Evolutionary conservation across 1,140 invertebrate species (phyloP).

Genomic region (Polypedilum pembai): DNA sequence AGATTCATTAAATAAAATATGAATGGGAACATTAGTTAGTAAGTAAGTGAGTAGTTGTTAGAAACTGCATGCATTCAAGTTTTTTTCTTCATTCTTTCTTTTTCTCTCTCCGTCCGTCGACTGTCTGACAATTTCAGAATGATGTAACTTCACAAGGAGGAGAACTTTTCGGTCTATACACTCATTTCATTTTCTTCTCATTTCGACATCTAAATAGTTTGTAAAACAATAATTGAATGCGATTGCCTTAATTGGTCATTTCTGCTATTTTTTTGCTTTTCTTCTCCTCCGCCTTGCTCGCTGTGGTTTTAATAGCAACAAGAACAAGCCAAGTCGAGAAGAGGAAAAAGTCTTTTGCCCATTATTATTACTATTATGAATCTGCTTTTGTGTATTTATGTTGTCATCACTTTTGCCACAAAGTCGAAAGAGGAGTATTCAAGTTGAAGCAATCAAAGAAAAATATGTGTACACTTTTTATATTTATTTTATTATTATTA

Average conservation of each 20-base stretch:
- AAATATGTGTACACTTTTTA: not conserved
- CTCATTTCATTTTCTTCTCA: not conserved
- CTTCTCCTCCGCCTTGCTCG: not conserved
- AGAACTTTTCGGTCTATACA: not conserved
- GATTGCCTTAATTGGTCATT: conserved; percentile 28
- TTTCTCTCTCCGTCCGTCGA: too few species aligned
- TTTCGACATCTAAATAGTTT: conserved; percentile 28
- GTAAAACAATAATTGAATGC: conserved; percentile 28
- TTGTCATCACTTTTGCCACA: not conserved
- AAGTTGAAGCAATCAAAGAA: not conserved
- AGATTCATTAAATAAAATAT: conserved; percentile 22
- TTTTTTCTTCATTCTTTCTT: too few species aligned
- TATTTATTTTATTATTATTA: conserved; percentile 7
- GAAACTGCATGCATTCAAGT: too few species aligned
- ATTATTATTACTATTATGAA: not conserved
- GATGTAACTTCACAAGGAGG: not conserved
- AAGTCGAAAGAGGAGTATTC: too few species aligned
- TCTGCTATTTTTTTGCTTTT: conserved; percentile 23
- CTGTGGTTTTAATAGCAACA: not conserved
- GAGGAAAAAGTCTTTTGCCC: not conserved
- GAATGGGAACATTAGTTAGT: not conserved
- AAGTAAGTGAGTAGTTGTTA: too few species aligned
- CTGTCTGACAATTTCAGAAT: conserved; percentile 5
- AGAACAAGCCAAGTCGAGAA: not conserved
- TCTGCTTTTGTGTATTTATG: conserved; percentile 22